A percentile compares a stretch with the other conserved stretches of the same genome.
These are phyloP conservation scores for Ophioninae sp. DNA, from an alignment of 2,888 invertebrate species.

Conservation along the genomic window DNA sequence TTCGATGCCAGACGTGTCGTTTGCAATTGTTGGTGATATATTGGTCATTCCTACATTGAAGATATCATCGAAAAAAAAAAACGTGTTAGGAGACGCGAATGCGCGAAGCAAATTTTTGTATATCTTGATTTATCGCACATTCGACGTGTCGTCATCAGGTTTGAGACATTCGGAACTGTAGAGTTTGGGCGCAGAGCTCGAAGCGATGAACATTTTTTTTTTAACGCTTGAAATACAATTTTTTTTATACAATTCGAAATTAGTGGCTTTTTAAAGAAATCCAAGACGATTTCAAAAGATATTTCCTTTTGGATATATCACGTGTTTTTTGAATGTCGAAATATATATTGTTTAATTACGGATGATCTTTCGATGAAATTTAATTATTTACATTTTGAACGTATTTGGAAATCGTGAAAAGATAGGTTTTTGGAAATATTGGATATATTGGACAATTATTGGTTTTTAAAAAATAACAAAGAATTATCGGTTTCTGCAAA, in stretches of 20 bases:
- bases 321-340: too few species aligned
- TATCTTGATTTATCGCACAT: neutral
- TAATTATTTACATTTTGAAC: neutral
- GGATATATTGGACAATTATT: neutral
- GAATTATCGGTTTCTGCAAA: too few species aligned
- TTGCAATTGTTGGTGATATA: neutral
- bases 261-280: too few species aligned
- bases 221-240: neutral
- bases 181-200: neutral
- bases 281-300: too few species aligned
- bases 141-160: neutral
- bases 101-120: neutral
- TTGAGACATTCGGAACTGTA: neutral
- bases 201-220: neutral
- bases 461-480: neutral
- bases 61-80: neutral
- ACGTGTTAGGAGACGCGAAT: neutral
- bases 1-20: too few species aligned
- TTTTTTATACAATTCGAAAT: neutral
- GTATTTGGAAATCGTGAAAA: neutral
- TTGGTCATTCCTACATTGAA: neutral
- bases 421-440: neutral
- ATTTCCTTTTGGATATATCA: neutral
- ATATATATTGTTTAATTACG: neutral
- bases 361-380: neutral